Evolutionary conservation across 2,797 vertebrate species (phyloP).

Genomic region (Pseudochromis fuscus): DNA sequence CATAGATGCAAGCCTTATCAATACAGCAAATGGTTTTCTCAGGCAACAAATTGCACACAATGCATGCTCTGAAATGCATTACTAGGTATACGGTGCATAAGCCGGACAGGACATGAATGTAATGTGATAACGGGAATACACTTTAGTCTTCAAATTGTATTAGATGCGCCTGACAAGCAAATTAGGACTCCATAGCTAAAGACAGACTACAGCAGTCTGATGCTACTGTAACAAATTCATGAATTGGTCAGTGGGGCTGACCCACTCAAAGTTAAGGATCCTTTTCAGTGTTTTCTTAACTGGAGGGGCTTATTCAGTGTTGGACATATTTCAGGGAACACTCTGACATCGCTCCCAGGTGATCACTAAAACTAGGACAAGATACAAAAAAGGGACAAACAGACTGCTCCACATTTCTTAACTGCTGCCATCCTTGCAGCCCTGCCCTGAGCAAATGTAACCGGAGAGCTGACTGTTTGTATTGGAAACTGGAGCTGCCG

Average conservation of each 20-base stretch:
- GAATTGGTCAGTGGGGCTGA: not conserved
- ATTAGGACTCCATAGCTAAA: constrained; percentile 31
- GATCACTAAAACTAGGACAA: constrained; percentile 49
- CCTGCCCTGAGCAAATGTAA: constrained; percentile 82
- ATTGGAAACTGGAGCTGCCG: constrained; percentile 82
- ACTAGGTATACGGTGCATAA: constrained; percentile 2
- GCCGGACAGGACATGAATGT: constrained; percentile 9
- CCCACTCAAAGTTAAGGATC: constrained; percentile 19
- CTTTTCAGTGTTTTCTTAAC: not conserved
- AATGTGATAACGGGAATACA: constrained; percentile 26
- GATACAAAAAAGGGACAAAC: constrained; percentile 47
- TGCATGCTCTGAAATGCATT: not conserved
- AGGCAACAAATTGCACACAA: constrained; percentile 5
- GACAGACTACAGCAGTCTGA: not conserved
- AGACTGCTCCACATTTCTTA: constrained; percentile 34
- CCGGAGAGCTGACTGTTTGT: constrained; percentile 82
- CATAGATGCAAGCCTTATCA: not conserved
- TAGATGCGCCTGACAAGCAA: constrained; percentile 12
- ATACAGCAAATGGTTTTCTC: accelerated
- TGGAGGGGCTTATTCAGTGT: constrained; percentile 2
- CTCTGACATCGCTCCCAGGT: constrained; percentile 20
- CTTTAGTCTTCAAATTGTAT: not conserved
- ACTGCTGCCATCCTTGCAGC: constrained; percentile 54
- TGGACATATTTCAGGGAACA: constrained; percentile 38
- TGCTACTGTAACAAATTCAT: constrained; percentile 9